Percentiles rank a stretch among this genome's conserved stretches.
Evolutionary conservation across 2,797 vertebrate genomes (phyloP).

Genomic region (Tapirus indicus): DNA sequence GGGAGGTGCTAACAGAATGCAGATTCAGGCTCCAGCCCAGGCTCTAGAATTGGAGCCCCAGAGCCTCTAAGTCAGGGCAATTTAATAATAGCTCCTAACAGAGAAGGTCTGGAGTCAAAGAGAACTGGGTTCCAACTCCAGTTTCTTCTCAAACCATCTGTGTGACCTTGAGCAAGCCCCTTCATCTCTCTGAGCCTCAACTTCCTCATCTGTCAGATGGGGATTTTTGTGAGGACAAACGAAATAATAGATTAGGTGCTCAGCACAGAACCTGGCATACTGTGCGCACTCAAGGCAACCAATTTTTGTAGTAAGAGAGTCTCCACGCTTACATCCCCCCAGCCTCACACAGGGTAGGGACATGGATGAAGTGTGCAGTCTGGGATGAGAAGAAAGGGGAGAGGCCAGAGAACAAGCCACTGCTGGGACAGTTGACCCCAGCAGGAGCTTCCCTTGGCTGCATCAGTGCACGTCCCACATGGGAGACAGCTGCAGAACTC

Average conservation of each 20-base stretch:
- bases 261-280: background rate
- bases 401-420: background rate
- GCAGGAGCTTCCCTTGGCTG: background rate
- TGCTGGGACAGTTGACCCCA: background rate
- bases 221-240: background rate
- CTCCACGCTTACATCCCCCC: rapidly evolving
- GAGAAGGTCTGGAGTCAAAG: background rate
- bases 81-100: background rate
- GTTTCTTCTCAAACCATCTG: background rate
- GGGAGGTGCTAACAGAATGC: background rate
- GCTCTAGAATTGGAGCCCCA: background rate
- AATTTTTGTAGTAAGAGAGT: background rate
- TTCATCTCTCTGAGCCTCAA: background rate
- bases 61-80: background rate
- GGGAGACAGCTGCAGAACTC: background rate
- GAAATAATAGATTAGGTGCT: background rate
- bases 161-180: background rate
- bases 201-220: background rate
- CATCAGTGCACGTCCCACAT: rapidly evolving
- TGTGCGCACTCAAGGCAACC: background rate
- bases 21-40: background rate
- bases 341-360: rapidly evolving
- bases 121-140: background rate
- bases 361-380: background rate
- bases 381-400: background rate